Base-by-base conservation (phyloP, 2,797 vertebrate genomes). In the Iguana delicatissima region DNA sequence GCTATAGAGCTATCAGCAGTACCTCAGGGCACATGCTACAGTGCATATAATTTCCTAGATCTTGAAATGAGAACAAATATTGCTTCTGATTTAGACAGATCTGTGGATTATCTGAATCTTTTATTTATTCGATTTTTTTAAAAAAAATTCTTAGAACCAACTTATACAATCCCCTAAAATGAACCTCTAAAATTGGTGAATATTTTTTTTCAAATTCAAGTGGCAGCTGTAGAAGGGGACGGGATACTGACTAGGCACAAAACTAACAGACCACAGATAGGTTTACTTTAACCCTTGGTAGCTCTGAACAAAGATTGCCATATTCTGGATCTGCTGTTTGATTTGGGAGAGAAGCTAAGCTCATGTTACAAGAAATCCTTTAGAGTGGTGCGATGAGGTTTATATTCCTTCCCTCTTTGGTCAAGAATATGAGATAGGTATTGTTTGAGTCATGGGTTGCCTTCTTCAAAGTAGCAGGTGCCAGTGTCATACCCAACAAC, bases 41-140 rank as follows among this genome's bases (percentile, higher is more conserved):
- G 57, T 42, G 8, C 18, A 79, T 87, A 79, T 62, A 57, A 85
- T 64, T 87, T 16, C 16, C 55, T 64, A 46, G 3, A 35, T 62
- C 55, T 50, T 62, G 38, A 35, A 79, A 29, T 18, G 2, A 79
- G 59, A 62, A 64, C 57, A 87, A 46, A 62, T 77, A 24, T 38
- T 87, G 55, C n/a, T 85, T 32, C 22, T 85, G 12, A n/a, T 72
- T 85, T 73, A 85, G 42, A 8, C 26, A 77, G 64, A 77, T 77
- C 18, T 57, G 46, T 79, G 59, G 7, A 42, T 62, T 77, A 46
- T 46, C 26, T 52, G 26, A 42, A 59, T 77, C 24, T 26, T 87
- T 46, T 42, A 42, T 77, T 35, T 59, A 77, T 62, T 42, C 4
- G 7, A 79, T 59, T 3, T 46, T 79, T 32, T 20, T 57, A 14